A percentile compares a stretch with the other conserved stretches of the same genome.
Evolutionary conservation across 2,113 vertebrate genomes (phyloP).

Genomic region (Leucosticte australis): DNA sequence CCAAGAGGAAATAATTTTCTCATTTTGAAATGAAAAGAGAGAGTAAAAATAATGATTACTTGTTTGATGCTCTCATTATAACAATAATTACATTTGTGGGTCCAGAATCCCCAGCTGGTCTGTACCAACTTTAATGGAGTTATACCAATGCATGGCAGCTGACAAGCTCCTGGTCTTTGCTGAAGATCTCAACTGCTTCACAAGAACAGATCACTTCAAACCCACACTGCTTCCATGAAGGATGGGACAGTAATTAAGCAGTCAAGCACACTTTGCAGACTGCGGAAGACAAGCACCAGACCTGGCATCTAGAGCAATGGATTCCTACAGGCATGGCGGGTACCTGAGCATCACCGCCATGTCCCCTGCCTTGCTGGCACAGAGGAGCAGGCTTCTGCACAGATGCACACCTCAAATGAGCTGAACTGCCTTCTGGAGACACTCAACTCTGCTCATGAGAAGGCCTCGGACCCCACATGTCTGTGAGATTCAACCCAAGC

Average conservation of each 20-base stretch:
- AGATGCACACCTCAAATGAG: background rate
- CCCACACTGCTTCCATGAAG: background rate
- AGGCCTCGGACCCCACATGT: background rate
- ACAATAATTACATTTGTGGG: slow-evolving; percentile 50
- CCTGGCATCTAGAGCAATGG: background rate
- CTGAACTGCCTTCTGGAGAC: background rate
- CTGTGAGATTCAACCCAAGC: background rate
- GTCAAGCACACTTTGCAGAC: background rate
- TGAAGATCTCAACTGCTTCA: background rate
- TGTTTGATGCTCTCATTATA: slow-evolving; percentile 38
- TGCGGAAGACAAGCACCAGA: background rate
- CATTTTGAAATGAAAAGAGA: slow-evolving; percentile 56
- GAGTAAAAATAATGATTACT: slow-evolving; percentile 68
- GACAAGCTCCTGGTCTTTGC: background rate
- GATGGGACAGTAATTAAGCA: background rate
- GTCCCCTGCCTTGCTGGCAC: fast-evolving
- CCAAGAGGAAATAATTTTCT: slow-evolving; percentile 62
- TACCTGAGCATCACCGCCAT: background rate
- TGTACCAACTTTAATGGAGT: slow-evolving; percentile 14
- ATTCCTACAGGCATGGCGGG: fast-evolving
- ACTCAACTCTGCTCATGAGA: background rate
- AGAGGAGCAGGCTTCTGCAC: background rate
- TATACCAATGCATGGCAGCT: background rate
- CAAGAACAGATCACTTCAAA: background rate
- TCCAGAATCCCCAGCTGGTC: slow-evolving; percentile 58